A percentile compares a stretch with the other conserved stretches of the same genome.
These are phyloP conservation scores for Lepidocolaptes lacrymiger DNA, from an alignment of 2,797 vertebrate species.

Conservation along the genomic window DNA sequence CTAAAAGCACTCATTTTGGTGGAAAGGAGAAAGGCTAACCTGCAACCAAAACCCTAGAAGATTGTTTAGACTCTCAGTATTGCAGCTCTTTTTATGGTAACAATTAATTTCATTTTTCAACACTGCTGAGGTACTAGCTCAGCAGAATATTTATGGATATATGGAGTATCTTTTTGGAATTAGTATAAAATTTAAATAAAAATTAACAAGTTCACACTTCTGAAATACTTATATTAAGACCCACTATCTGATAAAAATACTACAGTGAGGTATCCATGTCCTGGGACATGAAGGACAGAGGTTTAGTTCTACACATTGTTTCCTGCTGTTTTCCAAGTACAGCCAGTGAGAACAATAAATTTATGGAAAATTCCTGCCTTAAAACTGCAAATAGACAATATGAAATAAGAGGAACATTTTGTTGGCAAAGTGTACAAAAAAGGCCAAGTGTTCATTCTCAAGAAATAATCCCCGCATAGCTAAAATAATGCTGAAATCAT, in stretches of 20 bases:
- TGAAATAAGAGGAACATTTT: not conserved
- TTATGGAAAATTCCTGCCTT: not conserved
- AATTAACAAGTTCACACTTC: not conserved
- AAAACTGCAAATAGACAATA: not conserved
- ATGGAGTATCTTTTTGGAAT: not conserved
- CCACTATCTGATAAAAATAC: not conserved
- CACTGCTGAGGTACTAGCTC: not conserved
- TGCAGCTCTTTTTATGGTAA: not conserved
- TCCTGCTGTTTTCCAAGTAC: not conserved
- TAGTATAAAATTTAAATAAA: not conserved
- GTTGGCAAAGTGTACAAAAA: not conserved
- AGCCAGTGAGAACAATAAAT: not conserved
- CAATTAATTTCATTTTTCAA: not conserved
- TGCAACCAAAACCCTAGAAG: not conserved
- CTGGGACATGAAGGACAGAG: not conserved
- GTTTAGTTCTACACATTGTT: not conserved
- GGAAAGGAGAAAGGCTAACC: not conserved
- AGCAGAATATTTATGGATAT: not conserved
- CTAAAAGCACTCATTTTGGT: not conserved
- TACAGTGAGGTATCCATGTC: not conserved
- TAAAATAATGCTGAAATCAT: not conserved
- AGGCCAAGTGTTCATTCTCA: not conserved
- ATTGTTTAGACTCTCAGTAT: not conserved
- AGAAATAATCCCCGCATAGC: not conserved
- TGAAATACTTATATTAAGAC: not conserved